Conservation (phyloP, 2,797 vertebrate species). For the Danio albolineatus region DNA sequence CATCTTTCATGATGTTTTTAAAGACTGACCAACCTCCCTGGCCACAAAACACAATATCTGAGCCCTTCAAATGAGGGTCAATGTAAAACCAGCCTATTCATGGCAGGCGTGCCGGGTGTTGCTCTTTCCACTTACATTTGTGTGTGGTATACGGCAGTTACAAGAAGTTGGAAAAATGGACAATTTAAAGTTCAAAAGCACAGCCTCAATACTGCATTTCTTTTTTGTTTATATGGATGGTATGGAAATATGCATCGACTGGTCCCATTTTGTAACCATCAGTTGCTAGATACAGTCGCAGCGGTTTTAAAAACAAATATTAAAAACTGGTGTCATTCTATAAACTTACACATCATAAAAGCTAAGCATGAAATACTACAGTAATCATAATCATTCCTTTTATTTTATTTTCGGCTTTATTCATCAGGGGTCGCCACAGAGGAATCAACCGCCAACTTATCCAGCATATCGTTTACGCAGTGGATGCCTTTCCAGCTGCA, state of each 20-base stretch:
- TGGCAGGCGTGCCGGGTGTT: conserved; percentile 55
- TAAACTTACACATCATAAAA: conserved; percentile 17
- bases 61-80: conserved; percentile 46
- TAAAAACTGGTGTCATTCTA: conserved; percentile 31
- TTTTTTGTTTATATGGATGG: conserved; percentile 39
- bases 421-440: no score
- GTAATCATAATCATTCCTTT: not conserved
- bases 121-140: conserved; percentile 58
- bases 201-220: conserved; percentile 50
- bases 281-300: conserved; percentile 41
- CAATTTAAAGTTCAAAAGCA: conserved; percentile 53
- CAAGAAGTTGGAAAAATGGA: conserved; percentile 52
- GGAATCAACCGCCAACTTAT: no score
- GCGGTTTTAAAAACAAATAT: conserved; percentile 45
- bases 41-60: conserved; percentile 49
- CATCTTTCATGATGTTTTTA: conserved; percentile 10
- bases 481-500: no score
- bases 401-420: no score
- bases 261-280: conserved; percentile 34
- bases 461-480: no score
- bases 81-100: conserved; percentile 57
- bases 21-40: conserved; percentile 4
- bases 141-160: conserved; percentile 55
- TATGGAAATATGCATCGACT: conserved; percentile 46
- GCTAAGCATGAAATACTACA: conserved; percentile 3